phyloP scores from a whole-genome alignment of 2,797 vertebrate genomes.

The Lutjanus argentimaculatus region DNA sequence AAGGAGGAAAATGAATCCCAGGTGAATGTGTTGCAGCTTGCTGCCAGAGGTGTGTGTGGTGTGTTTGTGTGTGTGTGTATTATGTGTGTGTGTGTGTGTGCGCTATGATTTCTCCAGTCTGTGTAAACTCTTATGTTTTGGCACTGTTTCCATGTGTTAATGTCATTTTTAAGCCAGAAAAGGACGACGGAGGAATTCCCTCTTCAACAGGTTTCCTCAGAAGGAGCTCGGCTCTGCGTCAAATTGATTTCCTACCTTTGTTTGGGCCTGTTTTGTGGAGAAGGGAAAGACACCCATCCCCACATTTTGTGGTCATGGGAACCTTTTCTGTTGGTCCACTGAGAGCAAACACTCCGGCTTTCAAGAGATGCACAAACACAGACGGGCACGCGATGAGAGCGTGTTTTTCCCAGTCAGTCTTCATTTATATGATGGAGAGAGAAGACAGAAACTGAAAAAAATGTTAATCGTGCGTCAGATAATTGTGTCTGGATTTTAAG shows the following conservation, averaged over 20 bases:
- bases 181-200: conserved; percentile 74
- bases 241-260: conserved; percentile 80
- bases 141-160: conserved; percentile 50
- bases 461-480: background rate
- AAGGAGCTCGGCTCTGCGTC: conserved; percentile 68
- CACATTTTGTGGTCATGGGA: conserved; percentile 52
- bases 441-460: conserved; percentile 17
- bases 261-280: conserved; percentile 54
- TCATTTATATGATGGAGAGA: background rate
- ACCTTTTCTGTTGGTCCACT: conserved; percentile 43
- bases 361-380: conserved; percentile 23
- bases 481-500: conserved; percentile 9
- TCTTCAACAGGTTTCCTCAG: conserved; percentile 77
- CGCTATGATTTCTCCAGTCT: conserved; percentile 4
- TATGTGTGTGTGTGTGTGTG: conserved; percentile 6
- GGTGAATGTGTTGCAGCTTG: conserved; percentile 1
- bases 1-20: conserved; percentile 25
- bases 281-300: conserved; percentile 45
- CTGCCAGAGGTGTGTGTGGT: conserved; percentile 13
- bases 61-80: background rate
- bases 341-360: conserved; percentile 31
- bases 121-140: conserved; percentile 23
- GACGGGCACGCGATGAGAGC: conserved; percentile 13
- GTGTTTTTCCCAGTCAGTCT: conserved; percentile 2
- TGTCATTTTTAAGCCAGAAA: conserved; percentile 51